phyloP scores from a whole-genome alignment of 2,888 invertebrate species.

The Plutella xylostella region DNA sequence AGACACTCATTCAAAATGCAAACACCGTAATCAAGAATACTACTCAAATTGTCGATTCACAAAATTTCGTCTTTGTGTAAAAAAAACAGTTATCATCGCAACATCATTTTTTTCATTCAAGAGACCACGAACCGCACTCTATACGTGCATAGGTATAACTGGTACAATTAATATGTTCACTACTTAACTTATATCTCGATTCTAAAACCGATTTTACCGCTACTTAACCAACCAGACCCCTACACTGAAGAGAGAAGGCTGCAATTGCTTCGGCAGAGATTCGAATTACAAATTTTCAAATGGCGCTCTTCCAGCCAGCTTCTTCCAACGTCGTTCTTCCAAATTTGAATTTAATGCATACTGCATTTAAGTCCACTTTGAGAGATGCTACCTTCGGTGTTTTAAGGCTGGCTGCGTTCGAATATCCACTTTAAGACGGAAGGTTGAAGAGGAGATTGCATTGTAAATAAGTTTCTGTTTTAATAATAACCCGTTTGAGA shows the following conservation, averaged over 20 bases:
- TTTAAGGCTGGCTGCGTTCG: conserved; percentile 24
- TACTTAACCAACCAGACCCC: conserved; percentile 46
- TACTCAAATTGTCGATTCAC: conserved; percentile 15
- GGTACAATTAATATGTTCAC: conserved; percentile 56
- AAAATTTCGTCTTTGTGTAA: not conserved
- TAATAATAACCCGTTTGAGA: conserved; percentile 68
- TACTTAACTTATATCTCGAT: conserved; percentile 39
- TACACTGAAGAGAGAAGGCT: conserved; percentile 54
- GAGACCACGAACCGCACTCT: conserved; percentile 11
- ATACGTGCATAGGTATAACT: conserved; percentile 26
- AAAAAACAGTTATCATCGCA: conserved; percentile 34
- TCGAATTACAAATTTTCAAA: conserved; percentile 56
- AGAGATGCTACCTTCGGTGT: conserved; percentile 31
- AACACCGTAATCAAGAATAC: not conserved
- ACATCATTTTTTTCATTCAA: conserved; percentile 32
- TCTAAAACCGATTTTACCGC: conserved; percentile 59
- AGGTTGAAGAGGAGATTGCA: conserved; percentile 30
- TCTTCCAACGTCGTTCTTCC: conserved; percentile 29
- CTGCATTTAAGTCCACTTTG: conserved; percentile 38
- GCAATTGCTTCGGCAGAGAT: conserved; percentile 64
- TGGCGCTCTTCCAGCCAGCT: conserved; percentile 46
- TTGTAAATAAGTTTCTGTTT: conserved; percentile 43
- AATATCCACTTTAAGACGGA: conserved; percentile 28
- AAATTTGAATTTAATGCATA: conserved; percentile 39
- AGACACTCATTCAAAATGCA: too few species aligned